These are phyloP conservation scores for Ivindomyrus marchei DNA, from an alignment of 2,113 vertebrate genomes.

Conservation along the genomic window DNA sequence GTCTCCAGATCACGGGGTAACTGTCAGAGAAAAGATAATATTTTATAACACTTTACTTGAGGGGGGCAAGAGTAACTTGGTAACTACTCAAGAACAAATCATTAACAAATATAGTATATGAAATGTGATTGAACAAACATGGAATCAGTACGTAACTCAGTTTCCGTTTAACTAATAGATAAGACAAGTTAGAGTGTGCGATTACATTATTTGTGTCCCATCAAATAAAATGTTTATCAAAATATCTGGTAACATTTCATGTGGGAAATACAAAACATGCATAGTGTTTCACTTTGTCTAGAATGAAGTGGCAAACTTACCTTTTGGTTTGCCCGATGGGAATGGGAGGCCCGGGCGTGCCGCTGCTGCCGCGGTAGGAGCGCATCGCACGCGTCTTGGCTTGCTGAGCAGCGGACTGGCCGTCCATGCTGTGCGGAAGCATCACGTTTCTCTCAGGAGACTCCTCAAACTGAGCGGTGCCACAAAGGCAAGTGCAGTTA, in stretches of 20 bases:
- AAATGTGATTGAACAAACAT: not conserved
- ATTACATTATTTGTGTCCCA: not conserved
- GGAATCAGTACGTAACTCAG: not conserved
- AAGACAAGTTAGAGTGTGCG: not conserved
- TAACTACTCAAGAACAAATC: not conserved
- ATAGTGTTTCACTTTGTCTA: not conserved
- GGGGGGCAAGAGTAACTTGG: not conserved
- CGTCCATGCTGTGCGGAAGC: conserved; percentile 14
- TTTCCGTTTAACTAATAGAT: not conserved
- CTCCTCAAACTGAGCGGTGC: conserved; percentile 12
- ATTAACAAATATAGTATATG: not conserved
- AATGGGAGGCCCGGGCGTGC: not conserved
- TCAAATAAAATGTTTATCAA: not conserved
- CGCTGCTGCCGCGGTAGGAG: not conserved
- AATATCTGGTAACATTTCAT: not conserved
- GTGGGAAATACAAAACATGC: not conserved
- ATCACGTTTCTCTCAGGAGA: conserved; percentile 10
- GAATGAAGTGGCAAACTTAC: not conserved
- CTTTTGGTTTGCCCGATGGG: not conserved
- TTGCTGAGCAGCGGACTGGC: not conserved
- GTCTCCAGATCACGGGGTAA: conserved; percentile 37
- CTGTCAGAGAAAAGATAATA: conserved; percentile 16
- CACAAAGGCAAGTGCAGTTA: not conserved
- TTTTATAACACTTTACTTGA: not conserved
- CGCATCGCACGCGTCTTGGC: not conserved